Conservation (phyloP, 2,888 invertebrate genomes). For the Rugalucina vietnamica region DNA sequence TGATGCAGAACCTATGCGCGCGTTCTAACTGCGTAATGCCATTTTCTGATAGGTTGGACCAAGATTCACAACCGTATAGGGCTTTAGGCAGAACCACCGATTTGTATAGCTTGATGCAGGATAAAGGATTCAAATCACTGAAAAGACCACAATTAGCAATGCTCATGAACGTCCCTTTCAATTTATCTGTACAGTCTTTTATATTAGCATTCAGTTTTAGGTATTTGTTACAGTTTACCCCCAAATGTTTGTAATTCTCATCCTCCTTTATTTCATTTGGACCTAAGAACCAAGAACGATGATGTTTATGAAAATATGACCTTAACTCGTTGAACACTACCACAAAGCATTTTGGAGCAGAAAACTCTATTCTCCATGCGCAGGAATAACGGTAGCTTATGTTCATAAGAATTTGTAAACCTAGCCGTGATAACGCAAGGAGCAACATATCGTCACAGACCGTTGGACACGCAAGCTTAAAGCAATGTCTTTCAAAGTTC, state of each 20-base stretch:
- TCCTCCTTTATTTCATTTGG: neutral
- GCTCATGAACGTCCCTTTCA: neutral
- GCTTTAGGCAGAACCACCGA: conserved; percentile 18
- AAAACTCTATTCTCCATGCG: conserved; percentile 5
- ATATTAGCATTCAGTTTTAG: neutral
- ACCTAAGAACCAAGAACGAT: neutral
- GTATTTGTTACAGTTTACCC: neutral
- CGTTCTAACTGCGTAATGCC: neutral
- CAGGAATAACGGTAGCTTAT: conserved; percentile 6
- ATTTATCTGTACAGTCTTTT: neutral
- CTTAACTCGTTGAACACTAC: conserved; percentile 13
- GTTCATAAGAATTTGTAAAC: neutral
- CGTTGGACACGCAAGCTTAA: conserved; percentile 9
- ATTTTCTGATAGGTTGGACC: neutral
- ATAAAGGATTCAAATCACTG: neutral
- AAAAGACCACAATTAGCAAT: neutral
- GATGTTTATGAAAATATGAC: neutral
- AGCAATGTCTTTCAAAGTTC: neutral
- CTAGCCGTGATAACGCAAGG: neutral
- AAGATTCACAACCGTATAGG: conserved; percentile 21
- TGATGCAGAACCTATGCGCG: neutral
- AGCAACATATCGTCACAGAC: conserved; percentile 29
- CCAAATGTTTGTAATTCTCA: conserved; percentile 2
- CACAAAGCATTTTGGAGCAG: neutral
- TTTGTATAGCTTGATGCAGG: neutral